A percentile compares a stretch with the other conserved stretches of the same genome.
These are phyloP conservation scores for Macrophya alboannulata DNA, from an alignment of 2,888 invertebrate species.

Conservation along the genomic window DNA sequence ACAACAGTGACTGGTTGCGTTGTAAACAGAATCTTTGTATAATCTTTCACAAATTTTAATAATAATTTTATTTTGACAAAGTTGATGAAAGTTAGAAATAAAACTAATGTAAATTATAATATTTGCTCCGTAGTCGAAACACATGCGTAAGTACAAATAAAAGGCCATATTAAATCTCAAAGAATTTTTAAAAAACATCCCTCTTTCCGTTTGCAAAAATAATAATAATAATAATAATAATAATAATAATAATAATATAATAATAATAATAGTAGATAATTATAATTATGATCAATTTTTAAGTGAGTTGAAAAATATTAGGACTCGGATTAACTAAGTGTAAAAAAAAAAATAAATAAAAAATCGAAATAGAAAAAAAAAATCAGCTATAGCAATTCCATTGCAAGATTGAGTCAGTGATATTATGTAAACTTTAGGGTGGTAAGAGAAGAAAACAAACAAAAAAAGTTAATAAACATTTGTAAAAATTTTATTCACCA, in stretches of 20 bases:
- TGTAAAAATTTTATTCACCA: conserved; percentile 55
- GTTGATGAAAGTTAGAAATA: not conserved
- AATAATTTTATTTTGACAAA: not conserved
- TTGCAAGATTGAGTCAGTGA: conserved; percentile 48
- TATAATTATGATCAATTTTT: not conserved
- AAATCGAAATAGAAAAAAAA: not conserved
- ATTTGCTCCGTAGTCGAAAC: conserved; percentile 38
- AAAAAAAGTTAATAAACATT: conserved; percentile 55
- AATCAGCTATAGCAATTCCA: conserved; percentile 5
- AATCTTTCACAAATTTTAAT: not conserved
- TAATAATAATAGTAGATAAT: not conserved
- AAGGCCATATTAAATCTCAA: conserved; percentile 47
- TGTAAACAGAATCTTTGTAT: not conserved
- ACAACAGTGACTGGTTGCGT: not conserved
- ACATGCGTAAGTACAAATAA: conserved; percentile 48
- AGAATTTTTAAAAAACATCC: conserved; percentile 1
- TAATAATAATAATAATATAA: not conserved
- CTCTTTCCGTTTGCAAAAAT: not conserved
- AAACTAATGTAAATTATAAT: not conserved
- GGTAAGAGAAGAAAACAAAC: not conserved
- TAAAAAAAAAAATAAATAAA: not conserved
- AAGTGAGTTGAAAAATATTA: not conserved
- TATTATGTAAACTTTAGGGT: conserved; percentile 29
- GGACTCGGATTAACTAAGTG: not conserved
- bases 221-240: not conserved